Percentiles rank a stretch among this genome's conserved stretches.
Conservation (phyloP, 2,113 vertebrate genomes). For the Otocyon megalotis region DNA sequence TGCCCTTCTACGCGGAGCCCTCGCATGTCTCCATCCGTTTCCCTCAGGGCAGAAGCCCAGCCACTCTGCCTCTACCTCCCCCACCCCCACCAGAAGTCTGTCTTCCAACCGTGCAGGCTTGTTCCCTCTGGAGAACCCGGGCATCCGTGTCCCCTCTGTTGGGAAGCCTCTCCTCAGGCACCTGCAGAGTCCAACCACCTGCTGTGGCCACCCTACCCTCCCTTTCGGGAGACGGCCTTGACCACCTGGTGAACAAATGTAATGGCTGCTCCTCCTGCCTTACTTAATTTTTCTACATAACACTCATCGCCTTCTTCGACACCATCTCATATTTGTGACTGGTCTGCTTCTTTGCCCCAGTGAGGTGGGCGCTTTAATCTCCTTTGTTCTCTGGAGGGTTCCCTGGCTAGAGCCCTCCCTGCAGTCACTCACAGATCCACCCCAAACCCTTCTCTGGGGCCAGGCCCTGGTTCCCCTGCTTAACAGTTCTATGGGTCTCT, state of each 20-base stretch:
- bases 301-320: fast-evolving
- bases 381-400: neutral
- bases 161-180: neutral
- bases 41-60: neutral
- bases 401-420: no score
- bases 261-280: fast-evolving
- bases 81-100: fast-evolving
- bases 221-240: fast-evolving
- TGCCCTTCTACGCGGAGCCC: fast-evolving
- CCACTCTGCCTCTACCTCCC: neutral
- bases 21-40: fast-evolving
- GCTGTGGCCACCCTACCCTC: fast-evolving
- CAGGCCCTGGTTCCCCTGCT: neutral
- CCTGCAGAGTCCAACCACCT: neutral
- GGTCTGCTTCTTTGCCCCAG: neutral
- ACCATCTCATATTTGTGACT: no score
- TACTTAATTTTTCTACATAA: neutral
- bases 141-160: neutral
- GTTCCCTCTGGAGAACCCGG: neutral
- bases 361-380: neutral
- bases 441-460: neutral
- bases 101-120: neutral
- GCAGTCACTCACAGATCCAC: neutral
- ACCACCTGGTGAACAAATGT: no score
- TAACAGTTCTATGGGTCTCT: neutral